These are phyloP conservation scores for Paramuricea clavata DNA, from an alignment of 92 coral and sea anemone genomes.

Conservation along the genomic window DNA sequence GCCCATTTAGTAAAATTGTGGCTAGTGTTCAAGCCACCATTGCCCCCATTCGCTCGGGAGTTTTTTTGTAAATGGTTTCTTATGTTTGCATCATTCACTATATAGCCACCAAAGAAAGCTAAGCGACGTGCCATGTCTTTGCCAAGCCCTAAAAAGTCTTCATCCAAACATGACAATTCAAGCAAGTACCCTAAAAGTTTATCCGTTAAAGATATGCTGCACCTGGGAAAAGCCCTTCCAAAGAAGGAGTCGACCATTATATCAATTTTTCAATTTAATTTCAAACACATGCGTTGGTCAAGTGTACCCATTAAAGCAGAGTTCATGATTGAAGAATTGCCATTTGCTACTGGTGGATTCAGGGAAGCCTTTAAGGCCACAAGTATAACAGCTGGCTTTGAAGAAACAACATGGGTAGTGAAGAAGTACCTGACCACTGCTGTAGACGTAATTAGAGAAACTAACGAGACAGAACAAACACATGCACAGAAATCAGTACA, in stretches of 20 bases:
- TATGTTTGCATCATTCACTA: too few species aligned
- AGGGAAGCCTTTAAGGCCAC: slow-evolving; percentile 74
- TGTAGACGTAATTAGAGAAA: slow-evolving; percentile 4
- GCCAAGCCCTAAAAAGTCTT: neutral
- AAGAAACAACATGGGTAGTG: slow-evolving; percentile 68
- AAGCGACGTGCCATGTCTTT: neutral
- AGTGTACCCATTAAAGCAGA: slow-evolving; percentile 63
- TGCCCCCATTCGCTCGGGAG: too few species aligned
- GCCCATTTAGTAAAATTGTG: too few species aligned
- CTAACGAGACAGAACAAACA: slow-evolving; percentile 36
- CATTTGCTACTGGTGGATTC: slow-evolving; percentile 76
- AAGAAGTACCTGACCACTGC: slow-evolving; percentile 44
- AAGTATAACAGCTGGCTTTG: slow-evolving; percentile 70
- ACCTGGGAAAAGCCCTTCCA: neutral
- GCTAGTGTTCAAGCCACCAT: too few species aligned
- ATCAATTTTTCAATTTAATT: slow-evolving; percentile 47
- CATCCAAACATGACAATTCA: neutral
- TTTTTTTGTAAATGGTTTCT: too few species aligned
- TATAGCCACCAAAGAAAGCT: slow-evolving; percentile 1
- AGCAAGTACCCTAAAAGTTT: neutral
- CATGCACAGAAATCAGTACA: slow-evolving; percentile 43
- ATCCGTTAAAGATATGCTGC: neutral
- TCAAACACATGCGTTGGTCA: slow-evolving; percentile 71
- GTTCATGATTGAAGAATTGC: slow-evolving; percentile 26
- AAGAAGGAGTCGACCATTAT: neutral